Percentiles rank a stretch among this genome's conserved stretches.
Conservation (phyloP, 1,140 invertebrate species). For the Hycleus phaleratus region DNA sequence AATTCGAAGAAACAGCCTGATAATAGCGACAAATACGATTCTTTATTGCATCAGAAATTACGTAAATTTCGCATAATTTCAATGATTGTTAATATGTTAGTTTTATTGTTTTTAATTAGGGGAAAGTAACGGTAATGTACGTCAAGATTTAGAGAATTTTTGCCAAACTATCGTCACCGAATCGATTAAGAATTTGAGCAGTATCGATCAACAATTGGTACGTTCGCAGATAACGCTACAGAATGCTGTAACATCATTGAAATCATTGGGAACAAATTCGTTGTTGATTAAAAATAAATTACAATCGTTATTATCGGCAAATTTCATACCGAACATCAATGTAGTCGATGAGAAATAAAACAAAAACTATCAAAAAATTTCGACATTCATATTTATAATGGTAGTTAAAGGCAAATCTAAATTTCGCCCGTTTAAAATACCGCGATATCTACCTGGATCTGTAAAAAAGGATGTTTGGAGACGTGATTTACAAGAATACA, state of each 20-base stretch:
- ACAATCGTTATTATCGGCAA: conserved; percentile 29
- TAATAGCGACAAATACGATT: conserved; percentile 24
- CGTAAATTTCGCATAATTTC: conserved; percentile 20
- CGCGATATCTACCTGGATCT: conserved; percentile 24
- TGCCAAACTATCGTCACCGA: conserved; percentile 23
- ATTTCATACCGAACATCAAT: conserved; percentile 30
- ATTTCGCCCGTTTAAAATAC: conserved; percentile 23
- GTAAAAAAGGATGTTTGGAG: conserved; percentile 6
- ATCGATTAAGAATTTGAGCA: conserved; percentile 28
- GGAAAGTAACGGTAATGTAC: conserved; percentile 29
- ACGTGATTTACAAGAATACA: conserved; percentile 31
- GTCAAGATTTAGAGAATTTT: conserved; percentile 27
- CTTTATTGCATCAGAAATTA: conserved; percentile 35
- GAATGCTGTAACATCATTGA: conserved; percentile 32
- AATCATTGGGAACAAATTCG: conserved; percentile 30
- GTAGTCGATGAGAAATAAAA: not conserved
- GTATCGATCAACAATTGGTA: conserved; percentile 33
- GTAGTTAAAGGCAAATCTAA: conserved; percentile 3
- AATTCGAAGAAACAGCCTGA: not conserved
- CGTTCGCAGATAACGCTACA: conserved; percentile 36
- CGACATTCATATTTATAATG: conserved; percentile 5
- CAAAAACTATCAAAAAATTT: not conserved
- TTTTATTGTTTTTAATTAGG: conserved; percentile 21
- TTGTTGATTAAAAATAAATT: conserved; percentile 33
- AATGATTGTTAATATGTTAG: conserved; percentile 1